Conservation (phyloP, 2,113 vertebrate species). For the Myocastor coypus region DNA sequence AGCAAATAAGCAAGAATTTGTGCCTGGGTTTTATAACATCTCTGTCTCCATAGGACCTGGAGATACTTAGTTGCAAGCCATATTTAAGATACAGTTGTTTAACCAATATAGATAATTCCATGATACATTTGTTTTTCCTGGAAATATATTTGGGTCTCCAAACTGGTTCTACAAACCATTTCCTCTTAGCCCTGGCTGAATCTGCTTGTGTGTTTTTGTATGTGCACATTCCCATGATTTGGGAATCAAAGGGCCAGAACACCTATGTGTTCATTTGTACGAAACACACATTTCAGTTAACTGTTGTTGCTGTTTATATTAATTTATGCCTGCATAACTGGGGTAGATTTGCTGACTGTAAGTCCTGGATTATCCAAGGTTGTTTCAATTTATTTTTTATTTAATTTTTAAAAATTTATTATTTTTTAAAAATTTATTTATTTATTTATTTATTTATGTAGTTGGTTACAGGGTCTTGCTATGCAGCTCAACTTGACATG, state of each 20-base stretch:
- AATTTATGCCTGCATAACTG: background rate
- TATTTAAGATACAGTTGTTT: slow-evolving; percentile 8
- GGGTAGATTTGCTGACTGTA: background rate
- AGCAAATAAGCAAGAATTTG: background rate
- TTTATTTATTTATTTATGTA: too few species aligned
- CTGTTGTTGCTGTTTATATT: background rate
- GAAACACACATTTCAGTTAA: background rate
- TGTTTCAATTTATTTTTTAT: background rate
- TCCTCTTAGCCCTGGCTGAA: background rate
- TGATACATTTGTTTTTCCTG: background rate
- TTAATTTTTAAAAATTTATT: too few species aligned
- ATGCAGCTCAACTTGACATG: too few species aligned
- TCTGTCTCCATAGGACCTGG: background rate
- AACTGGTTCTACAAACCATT: background rate
- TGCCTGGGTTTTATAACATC: background rate
- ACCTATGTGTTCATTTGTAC: background rate
- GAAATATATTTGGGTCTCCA: background rate
- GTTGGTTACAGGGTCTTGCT: too few species aligned
- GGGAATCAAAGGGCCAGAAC: background rate
- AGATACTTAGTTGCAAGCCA: background rate
- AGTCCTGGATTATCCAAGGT: background rate
- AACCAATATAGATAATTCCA: background rate
- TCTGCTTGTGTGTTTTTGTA: background rate
- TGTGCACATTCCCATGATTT: background rate
- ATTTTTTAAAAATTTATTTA: too few species aligned